phyloP scores from a whole-genome alignment of 2,797 vertebrate genomes.

The Argya squamiceps region DNA sequence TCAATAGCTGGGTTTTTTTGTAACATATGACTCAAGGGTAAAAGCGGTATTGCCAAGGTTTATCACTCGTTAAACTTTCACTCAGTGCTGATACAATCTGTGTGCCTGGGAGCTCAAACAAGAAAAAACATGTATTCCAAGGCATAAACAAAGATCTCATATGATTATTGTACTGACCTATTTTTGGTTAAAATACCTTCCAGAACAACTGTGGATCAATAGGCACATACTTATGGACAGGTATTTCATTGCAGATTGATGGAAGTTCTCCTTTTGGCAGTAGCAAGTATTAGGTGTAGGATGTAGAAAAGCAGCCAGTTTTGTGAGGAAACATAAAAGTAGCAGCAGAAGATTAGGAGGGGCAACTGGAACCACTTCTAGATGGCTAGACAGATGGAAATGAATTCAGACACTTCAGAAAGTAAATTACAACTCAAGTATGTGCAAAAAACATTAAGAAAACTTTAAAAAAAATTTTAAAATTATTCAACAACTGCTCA shows the following conservation, averaged over 20 bases:
- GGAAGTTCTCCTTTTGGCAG: background rate
- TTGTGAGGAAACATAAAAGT: background rate
- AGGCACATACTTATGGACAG: background rate
- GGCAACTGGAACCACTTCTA: background rate
- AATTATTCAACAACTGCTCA: background rate
- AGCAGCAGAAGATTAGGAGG: background rate
- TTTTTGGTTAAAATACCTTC: background rate
- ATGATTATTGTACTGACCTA: background rate
- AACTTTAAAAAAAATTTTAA: background rate
- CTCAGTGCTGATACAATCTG: slow-evolving; percentile 49
- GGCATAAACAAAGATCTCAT: background rate
- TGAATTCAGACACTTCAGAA: background rate
- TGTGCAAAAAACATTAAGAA: background rate
- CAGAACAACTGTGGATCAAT: background rate
- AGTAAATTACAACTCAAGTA: background rate
- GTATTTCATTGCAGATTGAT: background rate
- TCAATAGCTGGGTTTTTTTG: background rate
- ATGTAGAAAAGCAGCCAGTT: background rate
- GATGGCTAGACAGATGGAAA: background rate
- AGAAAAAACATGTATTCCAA: slow-evolving; percentile 4
- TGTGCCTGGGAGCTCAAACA: background rate
- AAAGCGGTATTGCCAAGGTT: slow-evolving; percentile 1
- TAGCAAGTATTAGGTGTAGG: background rate
- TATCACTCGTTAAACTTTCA: slow-evolving; percentile 44
- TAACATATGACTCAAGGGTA: slow-evolving; percentile 7